Percentiles rank a stretch among this genome's conserved stretches.
phyloP scores from a whole-genome alignment of 2,797 vertebrate genomes.

The Gallinago nigripennis region DNA sequence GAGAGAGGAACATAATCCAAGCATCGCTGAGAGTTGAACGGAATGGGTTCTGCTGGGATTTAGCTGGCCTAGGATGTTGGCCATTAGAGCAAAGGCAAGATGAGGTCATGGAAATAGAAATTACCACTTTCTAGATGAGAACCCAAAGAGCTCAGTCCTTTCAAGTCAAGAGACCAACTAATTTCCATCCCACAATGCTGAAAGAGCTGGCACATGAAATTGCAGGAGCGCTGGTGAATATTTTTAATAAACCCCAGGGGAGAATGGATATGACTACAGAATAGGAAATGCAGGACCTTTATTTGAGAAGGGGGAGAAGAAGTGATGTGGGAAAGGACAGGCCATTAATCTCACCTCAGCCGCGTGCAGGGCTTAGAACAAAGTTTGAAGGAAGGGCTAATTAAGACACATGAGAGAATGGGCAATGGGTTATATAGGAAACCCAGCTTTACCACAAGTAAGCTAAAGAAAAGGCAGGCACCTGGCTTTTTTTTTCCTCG shows the following conservation, averaged over 20 bases:
- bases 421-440: background rate
- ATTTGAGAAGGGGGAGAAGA: background rate
- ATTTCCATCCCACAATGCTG: background rate
- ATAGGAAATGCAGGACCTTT: background rate
- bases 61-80: background rate
- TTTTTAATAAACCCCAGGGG: background rate
- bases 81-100: background rate
- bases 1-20: background rate
- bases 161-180: background rate
- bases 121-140: background rate
- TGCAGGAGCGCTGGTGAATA: background rate
- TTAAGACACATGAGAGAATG: conserved; percentile 52
- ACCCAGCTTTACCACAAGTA: background rate
- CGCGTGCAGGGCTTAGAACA: background rate
- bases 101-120: background rate
- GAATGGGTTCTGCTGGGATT: background rate
- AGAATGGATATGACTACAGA: background rate
- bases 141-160: background rate
- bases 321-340: conserved; percentile 15
- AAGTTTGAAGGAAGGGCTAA: conserved; percentile 22
- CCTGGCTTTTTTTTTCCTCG: background rate
- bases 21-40: background rate
- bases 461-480: background rate
- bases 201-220: background rate
- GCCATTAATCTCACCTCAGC: conserved; percentile 36